A percentile compares a stretch with the other conserved stretches of the same genome.
phyloP scores from a whole-genome alignment of 2,888 invertebrate genomes.

The Eurois occulta region DNA sequence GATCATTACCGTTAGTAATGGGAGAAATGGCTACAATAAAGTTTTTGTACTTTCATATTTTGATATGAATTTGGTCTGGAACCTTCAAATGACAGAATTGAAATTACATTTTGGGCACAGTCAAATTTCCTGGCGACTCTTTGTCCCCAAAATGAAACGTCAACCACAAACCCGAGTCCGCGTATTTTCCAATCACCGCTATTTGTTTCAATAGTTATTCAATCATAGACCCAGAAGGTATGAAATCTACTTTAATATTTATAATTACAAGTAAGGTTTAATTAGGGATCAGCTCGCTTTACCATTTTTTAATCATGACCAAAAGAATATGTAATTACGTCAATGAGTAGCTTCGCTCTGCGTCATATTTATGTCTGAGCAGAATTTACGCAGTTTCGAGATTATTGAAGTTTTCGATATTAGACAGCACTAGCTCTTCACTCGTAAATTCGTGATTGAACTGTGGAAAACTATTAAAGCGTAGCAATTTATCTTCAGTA shows the following conservation, averaged over 20 bases:
- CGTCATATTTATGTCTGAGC: slow-evolving; percentile 24
- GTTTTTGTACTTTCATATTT: slow-evolving; percentile 2
- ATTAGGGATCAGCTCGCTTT: not conserved
- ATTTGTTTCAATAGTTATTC: slow-evolving; percentile 48
- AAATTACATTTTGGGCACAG: slow-evolving; percentile 69
- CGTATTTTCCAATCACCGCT: slow-evolving; percentile 48
- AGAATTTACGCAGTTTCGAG: slow-evolving; percentile 30
- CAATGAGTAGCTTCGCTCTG: slow-evolving; percentile 4
- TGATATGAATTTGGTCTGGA: slow-evolving; percentile 46
- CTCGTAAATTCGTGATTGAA: slow-evolving; percentile 27
- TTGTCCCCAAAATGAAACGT: slow-evolving; percentile 75
- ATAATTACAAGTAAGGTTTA: not conserved
- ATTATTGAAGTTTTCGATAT: slow-evolving; percentile 20
- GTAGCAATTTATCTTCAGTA: slow-evolving; percentile 38
- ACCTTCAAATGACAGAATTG: slow-evolving; percentile 60
- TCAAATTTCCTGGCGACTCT: slow-evolving; percentile 62
- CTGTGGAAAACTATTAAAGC: slow-evolving; percentile 34
- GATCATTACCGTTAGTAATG: not conserved
- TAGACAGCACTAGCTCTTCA: slow-evolving; percentile 21
- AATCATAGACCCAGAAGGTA: slow-evolving; percentile 7
- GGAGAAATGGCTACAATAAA: not conserved
- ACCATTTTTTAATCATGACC: slow-evolving; percentile 4
- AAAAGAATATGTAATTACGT: slow-evolving; percentile 1
- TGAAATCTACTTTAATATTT: slow-evolving; percentile 2
- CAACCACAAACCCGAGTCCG: slow-evolving; percentile 65